Conservation (phyloP, 2,113 vertebrate genomes). For the Cromileptes altivelis region DNA sequence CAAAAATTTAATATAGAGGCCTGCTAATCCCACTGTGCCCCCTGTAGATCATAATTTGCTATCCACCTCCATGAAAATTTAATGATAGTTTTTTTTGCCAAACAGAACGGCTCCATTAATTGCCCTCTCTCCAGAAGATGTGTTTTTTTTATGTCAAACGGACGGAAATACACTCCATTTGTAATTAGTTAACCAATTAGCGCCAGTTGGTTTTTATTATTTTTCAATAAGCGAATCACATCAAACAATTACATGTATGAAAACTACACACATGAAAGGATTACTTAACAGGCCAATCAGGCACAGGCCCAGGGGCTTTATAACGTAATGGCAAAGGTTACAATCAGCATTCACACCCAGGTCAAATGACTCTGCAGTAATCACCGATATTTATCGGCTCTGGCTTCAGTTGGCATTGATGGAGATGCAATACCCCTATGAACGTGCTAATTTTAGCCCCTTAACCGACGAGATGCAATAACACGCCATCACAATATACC, state of each 20-base stretch:
- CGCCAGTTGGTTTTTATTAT: constrained; percentile 40
- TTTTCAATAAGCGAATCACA: constrained; percentile 43
- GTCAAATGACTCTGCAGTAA: too few relatives aligned
- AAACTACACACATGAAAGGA: too few relatives aligned
- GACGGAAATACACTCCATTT: constrained; percentile 23
- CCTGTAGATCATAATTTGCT: background rate
- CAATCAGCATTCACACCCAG: too few relatives aligned
- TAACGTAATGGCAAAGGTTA: too few relatives aligned
- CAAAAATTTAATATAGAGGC: background rate
- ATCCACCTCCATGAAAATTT: background rate
- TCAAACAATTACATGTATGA: constrained; percentile 21
- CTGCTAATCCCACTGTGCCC: background rate
- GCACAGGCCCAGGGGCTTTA: too few relatives aligned
- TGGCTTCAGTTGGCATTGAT: too few relatives aligned
- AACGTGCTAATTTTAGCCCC: too few relatives aligned
- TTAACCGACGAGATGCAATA: too few relatives aligned
- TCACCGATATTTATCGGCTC: too few relatives aligned
- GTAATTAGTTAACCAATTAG: constrained; percentile 38
- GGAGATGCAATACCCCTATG: too few relatives aligned
- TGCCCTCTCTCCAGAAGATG: background rate
- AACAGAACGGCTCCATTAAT: background rate
- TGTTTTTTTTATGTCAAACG: constrained; percentile 1
- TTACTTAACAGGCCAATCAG: too few relatives aligned
- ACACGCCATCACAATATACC: too few relatives aligned
- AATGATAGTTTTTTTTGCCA: background rate